Evolutionary conservation across 2,113 vertebrate genomes (phyloP), one percentile per base, ranked within the genome.

Genomic region (Oryzias javanicus): DNA sequence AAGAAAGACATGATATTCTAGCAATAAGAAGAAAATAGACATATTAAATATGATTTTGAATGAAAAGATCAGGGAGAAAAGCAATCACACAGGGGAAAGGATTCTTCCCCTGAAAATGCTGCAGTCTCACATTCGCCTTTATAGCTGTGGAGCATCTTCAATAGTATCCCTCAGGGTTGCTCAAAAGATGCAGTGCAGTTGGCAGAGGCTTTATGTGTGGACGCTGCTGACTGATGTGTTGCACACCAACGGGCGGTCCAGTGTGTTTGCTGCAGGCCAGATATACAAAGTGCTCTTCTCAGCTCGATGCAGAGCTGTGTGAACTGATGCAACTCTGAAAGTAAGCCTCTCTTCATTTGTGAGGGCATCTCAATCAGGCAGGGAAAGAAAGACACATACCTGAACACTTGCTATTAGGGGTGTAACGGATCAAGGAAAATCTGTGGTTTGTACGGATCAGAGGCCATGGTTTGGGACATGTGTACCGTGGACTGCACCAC

Each of bases 211-310:
- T 57, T 25, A 3, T 19, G 44, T 57, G 70, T 69, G 63, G 63
- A 49, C 1, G 2, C 42, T 49, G 56, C 55, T 25, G 68, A 73
- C 66, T 76, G 72, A 68, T 56, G 54, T 12, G 14, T 53, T 55
- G 65, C 56, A 51, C 50, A 58, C 62, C 54, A 48, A 61, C 58
- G 53, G 64, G 62, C 62, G 55, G 72, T 75, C 77, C 61, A 35
- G 25, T 22, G 55, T 59, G 48, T 80, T 72, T 41, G 57, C 71
- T 76, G 63, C 56, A 48, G 79, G 79, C 57, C 40, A 68, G 52
- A 53, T 53, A 69, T 59, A 76, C 53, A 64, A 60, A 78, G 62
- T 49, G 15, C 70, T 64, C 46, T 44, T 59, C 55, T 29, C 49
- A 60, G 57, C 72, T 60, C 51, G 15, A 48, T 14, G 44, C 42